Evolutionary conservation across 1,140 invertebrate genomes (phyloP), one percentile per base, ranked within the genome.

Genomic region (Zaprionus lachaisei): DNA sequence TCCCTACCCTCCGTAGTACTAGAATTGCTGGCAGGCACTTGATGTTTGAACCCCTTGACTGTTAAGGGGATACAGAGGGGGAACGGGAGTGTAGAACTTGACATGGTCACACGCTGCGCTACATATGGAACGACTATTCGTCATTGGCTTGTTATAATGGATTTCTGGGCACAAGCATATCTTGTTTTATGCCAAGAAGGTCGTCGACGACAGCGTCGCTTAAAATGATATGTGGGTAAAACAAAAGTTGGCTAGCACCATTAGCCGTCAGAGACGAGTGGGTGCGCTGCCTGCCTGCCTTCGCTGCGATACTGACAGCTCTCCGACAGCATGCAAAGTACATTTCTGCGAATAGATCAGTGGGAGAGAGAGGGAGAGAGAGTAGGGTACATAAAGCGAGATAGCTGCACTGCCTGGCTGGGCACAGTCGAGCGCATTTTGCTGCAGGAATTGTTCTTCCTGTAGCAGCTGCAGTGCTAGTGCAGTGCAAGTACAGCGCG

Each of bases 321-420:
- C 34, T 76, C 31, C 31, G 73, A 65, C 73, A 76, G 73, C 71
- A 55, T 61, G 71, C 71, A 73, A 68, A 73, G 71, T 64, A 76
- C 60, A 72, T 76, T 60, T 71, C 44, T 54, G 38, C 34, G 72
- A 41, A 70, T 69, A 74, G 65, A 69, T 74, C 72, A 57, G 37
- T 41, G 71, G 11, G 20, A 28, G 28, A 31, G 38, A 61, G 15
- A n/a, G 31, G 5, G 20, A 28, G 1, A 37, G 24, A 20, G n/a
- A 63, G 34, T 5, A 56, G 47, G 24, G 17, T 15, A 47, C 7
- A 47, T 17, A 47, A 44, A n/a, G 54, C 5, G 26, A 24, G 63
- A 37, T 28, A 34, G 9, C 7, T 26, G 22, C 12, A 41, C 26
- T 65, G 56, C 47, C 61, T 68, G 51, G 6, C 37, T 64, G 31